Conservation (phyloP, 2,113 vertebrate genomes). For the Macrotis lagotis region DNA sequence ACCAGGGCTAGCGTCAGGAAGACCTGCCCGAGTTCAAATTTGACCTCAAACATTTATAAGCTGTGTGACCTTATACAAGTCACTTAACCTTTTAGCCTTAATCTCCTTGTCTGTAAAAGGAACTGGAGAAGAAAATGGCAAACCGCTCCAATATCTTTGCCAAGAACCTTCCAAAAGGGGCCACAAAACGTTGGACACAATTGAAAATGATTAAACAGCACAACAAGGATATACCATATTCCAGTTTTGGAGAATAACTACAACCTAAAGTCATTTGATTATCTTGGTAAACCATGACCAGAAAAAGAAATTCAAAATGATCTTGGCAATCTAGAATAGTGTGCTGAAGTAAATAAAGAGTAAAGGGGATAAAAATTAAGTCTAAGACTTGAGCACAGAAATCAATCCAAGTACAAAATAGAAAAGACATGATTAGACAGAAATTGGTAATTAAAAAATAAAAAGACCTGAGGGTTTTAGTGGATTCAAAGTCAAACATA, state of each 20-base stretch:
- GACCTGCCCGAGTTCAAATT: background rate
- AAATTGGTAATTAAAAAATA: background rate
- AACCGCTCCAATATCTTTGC: background rate
- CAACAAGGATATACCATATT: background rate
- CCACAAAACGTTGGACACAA: background rate
- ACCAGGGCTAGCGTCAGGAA: background rate
- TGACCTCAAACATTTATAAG: background rate
- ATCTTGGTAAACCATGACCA: background rate
- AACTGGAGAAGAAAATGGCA: background rate
- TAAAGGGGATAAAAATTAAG: too few relatives aligned
- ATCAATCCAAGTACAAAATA: background rate
- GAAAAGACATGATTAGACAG: background rate
- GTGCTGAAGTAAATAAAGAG: background rate
- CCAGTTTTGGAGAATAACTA: too few relatives aligned
- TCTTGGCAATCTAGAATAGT: background rate
- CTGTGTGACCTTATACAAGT: too few relatives aligned
- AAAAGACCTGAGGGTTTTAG: background rate
- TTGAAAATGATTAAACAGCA: background rate
- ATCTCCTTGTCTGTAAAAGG: background rate
- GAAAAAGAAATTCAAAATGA: background rate
- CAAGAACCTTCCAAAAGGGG: background rate
- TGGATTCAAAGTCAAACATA: background rate
- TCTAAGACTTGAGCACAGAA: too few relatives aligned
- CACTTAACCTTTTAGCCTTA: too few relatives aligned
- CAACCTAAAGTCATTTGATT: too few relatives aligned